Base-by-base conservation (phyloP, 2,797 vertebrate genomes). In the Urosaurus nigricauda region DNA sequence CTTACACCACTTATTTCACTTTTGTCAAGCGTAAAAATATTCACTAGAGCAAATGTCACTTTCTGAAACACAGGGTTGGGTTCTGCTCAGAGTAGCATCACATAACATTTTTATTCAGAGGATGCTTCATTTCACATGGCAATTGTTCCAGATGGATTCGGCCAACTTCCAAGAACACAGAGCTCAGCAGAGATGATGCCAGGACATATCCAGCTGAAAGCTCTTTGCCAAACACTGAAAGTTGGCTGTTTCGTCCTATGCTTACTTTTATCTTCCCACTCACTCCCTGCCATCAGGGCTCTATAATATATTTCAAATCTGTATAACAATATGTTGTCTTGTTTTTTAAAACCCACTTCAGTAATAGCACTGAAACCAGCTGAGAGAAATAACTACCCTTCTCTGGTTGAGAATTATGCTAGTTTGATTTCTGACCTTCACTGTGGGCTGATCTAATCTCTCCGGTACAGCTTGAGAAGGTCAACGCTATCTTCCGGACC, bases 151-250 rank as follows among this genome's bases (percentile, higher is more conserved):
- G 88, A 71, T 21, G 1, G 92, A 96, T 90, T 58, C 79, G 79
- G 89, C 63, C 79, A 60, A 73, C 13, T 0, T 85, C 93, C 94
- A 95, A 92, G 90, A 93, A 91, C 92, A 73, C 91, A 35, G 93
- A 86, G 91, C 91, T 88, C 83, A 93, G 89, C 37, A 81, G 90
- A 92, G 86, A 82, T 85, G 75, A 89, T 94, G 92, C 94, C 93
- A 94, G 94, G 92, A 87, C 91, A 94, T 29, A 92, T 91, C 89
- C 88, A 87, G 89, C 89, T 47, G 29, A 63, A 85, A 81, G 78
- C 37, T 90, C 53, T 94, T 91, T 75, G 91, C 87, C 88, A 94
- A 79, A 94, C 93, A 92, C 74, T 0, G 13, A 80, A 84, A 87
- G 77, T 58, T 70, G 85, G 78, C 87, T 87, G 77, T 24, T 82